A percentile compares a stretch with the other conserved stretches of the same genome.
Conservation (phyloP, 2,888 invertebrate species). For the Campoplex nolae region DNA sequence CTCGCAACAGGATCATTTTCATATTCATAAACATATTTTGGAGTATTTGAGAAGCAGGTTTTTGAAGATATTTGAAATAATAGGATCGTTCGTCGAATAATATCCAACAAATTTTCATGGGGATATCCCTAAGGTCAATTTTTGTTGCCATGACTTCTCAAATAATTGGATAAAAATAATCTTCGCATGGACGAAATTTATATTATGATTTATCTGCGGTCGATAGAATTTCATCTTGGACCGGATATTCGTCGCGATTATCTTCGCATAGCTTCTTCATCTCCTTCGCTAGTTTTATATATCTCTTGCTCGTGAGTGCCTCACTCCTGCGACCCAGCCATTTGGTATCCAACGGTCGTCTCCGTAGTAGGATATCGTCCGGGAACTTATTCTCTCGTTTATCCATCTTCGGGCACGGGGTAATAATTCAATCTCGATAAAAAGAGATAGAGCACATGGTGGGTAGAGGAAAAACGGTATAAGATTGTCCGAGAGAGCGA, state of each 20-base stretch:
- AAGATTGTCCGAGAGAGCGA: not conserved
- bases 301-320: conserved; percentile 40
- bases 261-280: conserved; percentile 54
- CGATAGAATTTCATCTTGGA: conserved; percentile 43
- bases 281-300: conserved; percentile 44
- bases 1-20: not conserved
- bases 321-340: not conserved
- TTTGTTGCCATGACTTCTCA: not conserved
- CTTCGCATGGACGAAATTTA: not conserved
- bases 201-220: conserved; percentile 44
- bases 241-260: conserved; percentile 49
- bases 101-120: not conserved
- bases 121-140: not conserved
- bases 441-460: conserved; percentile 48
- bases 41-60: not conserved
- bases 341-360: conserved; percentile 29
- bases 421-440: conserved; percentile 70
- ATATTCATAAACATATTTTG: not conserved
- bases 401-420: conserved; percentile 65
- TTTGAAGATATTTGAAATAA: not conserved
- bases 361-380: conserved; percentile 43
- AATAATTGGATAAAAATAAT: not conserved
- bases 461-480: conserved; percentile 18
- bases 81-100: not conserved
- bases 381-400: conserved; percentile 66